Evolutionary conservation across 2,797 vertebrate species (phyloP), one percentile per base, ranked within the genome.

Genomic region (Channallabes apus): DNA sequence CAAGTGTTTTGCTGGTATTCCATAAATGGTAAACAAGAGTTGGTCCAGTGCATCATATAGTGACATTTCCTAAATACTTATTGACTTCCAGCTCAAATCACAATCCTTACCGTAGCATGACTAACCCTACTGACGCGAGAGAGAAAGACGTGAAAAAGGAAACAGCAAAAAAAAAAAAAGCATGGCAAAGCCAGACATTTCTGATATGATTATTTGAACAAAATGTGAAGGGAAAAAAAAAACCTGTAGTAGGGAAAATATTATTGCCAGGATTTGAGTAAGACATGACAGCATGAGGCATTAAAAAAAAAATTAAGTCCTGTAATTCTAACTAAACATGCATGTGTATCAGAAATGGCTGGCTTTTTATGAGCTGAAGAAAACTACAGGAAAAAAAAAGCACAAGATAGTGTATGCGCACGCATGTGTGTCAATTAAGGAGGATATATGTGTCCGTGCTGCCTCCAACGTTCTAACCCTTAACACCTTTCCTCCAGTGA

Each of bases 21-120:
- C 93, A 96, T 89, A 93, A 95, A 96, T 94, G 95, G 96, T 95
- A 95, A 96, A 96, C 95, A 95, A 95, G 96, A 95, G 93, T 95
- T 93, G 96, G 94, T 95, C 95, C 96, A 96, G 96, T 96, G 95
- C 95, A 95, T 95, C 94, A 96, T 93, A 95, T 89, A 88, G 89
- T 90, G 86, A 90, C 89, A 90, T 86, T 90, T 88, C 85, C 84
- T 85, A 88, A 88, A 87, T 83, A 89, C 85, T 76, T 86, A 84
- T 82, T 61, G 84, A 88, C 84, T 86, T 85, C 84, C 87, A 85
- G 84, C 86, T 85, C 58, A 90, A 90, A 83, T 80, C 78, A 89
- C 82, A 85, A 87, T 88, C 88, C 86, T 87, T 72, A 88, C 82
- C 86, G 85, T 79, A 86, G 82, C 86, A 89, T 83, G 83, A 88